Percentiles rank a stretch among this genome's conserved stretches.
Evolutionary conservation across 2,888 invertebrate species (phyloP).

Genomic region (Timandra comae): DNA sequence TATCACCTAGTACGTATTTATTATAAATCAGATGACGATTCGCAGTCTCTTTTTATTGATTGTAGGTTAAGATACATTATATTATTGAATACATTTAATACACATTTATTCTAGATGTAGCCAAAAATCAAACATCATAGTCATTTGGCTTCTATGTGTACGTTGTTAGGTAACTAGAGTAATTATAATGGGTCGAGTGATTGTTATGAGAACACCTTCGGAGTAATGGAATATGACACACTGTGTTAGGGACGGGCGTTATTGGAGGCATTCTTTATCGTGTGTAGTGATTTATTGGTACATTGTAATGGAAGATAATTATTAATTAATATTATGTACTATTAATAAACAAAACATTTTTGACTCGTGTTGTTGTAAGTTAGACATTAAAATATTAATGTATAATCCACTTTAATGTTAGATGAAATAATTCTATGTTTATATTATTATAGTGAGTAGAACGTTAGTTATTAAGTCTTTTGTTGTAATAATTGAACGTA

Average conservation of each 20-base stretch:
- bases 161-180: background rate
- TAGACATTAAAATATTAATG: conserved; percentile 44
- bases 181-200: too few species aligned
- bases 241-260: too few species aligned
- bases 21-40: conserved; percentile 11
- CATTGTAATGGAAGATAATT: too few species aligned
- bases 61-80: background rate
- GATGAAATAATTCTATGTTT: conserved; percentile 50
- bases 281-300: too few species aligned
- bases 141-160: too few species aligned
- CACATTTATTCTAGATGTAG: too few species aligned
- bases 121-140: too few species aligned
- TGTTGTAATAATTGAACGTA: conserved; percentile 38
- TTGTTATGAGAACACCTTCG: too few species aligned
- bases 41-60: conserved; percentile 1
- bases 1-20: conserved; percentile 9
- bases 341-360: conserved; percentile 13
- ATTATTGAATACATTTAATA: too few species aligned
- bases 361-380: conserved; percentile 41
- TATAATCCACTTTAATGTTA: conserved; percentile 35
- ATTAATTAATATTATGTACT: conserved; percentile 4
- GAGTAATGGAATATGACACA: too few species aligned
- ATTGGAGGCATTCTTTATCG: too few species aligned
- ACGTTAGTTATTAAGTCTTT: conserved; percentile 26
- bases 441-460: conserved; percentile 44